Evolutionary conservation across 2,888 invertebrate genomes (phyloP).

Genomic region (Hypomecis punctinalis): DNA sequence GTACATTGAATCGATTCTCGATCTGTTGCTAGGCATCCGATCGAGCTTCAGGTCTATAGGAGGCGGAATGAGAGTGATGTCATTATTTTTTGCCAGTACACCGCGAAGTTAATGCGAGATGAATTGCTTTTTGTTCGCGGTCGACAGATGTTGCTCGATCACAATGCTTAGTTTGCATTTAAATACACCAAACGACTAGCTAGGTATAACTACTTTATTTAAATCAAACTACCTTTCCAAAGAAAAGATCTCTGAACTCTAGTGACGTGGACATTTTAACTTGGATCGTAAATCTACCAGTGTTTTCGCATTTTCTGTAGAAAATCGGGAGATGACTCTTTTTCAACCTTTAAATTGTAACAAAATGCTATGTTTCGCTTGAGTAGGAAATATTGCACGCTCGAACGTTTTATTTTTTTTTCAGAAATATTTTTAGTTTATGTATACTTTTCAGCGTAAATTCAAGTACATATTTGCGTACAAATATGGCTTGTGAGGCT

Average conservation of each 20-base stretch:
- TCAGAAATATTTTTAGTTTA: no score
- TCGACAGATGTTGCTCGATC: conserved; percentile 63
- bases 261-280: conserved; percentile 9
- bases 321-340: no score
- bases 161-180: conserved; percentile 69
- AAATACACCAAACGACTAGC: conserved; percentile 43
- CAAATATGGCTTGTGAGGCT: no score
- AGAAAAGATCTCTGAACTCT: conserved; percentile 36
- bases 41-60: conserved; percentile 49
- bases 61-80: conserved; percentile 70
- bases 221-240: conserved; percentile 24
- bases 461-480: no score
- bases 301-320: no score
- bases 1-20: conserved; percentile 62
- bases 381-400: no score
- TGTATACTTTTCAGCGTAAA: no score
- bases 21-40: conserved; percentile 58
- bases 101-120: conserved; percentile 69
- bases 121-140: conserved; percentile 73
- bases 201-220: conserved; percentile 27
- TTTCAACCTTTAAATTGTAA: no score
- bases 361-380: no score
- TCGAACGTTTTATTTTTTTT: no score
- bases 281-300: no score
- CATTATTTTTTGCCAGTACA: conserved; percentile 72